Evolutionary conservation across 2,888 invertebrate genomes (phyloP), one percentile per base, ranked within the genome.

Genomic region (Sericinus montela): DNA sequence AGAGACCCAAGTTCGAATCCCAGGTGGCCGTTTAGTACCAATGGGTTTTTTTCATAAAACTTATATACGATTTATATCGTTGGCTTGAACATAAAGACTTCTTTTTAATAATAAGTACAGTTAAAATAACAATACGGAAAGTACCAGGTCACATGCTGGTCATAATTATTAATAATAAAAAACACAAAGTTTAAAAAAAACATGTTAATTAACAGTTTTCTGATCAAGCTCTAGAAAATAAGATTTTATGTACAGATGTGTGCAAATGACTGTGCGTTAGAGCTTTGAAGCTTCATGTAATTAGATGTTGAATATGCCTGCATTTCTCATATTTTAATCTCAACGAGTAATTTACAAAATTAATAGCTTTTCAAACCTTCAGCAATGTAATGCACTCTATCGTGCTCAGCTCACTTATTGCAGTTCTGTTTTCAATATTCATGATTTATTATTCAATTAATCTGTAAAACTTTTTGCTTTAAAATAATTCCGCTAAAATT

Each of bases 221-320:
- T 11, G 29, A 44, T 15, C 14, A 44, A 44, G 19, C 19, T 15
- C 11, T 5, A 14, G 28, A 79, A 80, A 82, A 80, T n/a, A 80
- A 67, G 67, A 59, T 54, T 51, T 59, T 52, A 56, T 58, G 57
- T 53, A 59, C 67, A 65, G 67, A 63, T 65, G 67, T 63, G 66
- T 58, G 57, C 54, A 25, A 25, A 62, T 41, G 52, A 48, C 39
- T 52, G 54, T 52, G 55, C 57, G 65, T 69, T 65, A 66, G 65
- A 57, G 72, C 68, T 78, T 78, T 77, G 74, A 77, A 68, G 75
- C 72, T 79, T 79, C 80, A 76, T 76, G 78, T 82, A 78, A 84
- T 81, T 81, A 78, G 79, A 70, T 70, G 71, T 65, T 73, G 73
- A 75, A 81, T 80, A 76, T 70, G 67, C 78, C 72, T 48, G 70